Evolutionary conservation across 1,140 invertebrate genomes (phyloP).

Genomic region (Cyclina sinensis): DNA sequence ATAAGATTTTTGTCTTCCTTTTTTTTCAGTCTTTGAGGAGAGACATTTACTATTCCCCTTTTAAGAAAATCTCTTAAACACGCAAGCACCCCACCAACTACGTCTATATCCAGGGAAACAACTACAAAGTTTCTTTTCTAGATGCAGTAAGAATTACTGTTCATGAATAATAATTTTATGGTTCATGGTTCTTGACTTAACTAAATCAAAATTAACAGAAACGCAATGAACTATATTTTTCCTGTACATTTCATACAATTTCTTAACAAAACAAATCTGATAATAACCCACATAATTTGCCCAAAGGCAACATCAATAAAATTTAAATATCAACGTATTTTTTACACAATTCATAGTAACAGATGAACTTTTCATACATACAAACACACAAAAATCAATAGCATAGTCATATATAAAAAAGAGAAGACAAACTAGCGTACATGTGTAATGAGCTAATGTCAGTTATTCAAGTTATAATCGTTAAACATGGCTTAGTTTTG

Average conservation of each 20-base stretch:
- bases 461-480: too few relatives aligned
- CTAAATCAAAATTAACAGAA: not conserved
- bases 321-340: slow-evolving; percentile 23
- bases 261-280: not conserved
- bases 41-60: too few relatives aligned
- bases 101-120: too few relatives aligned
- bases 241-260: not conserved
- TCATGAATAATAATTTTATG: not conserved
- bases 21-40: too few relatives aligned
- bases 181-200: slow-evolving; percentile 6
- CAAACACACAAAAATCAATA: slow-evolving; percentile 21
- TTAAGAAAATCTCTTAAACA: too few relatives aligned
- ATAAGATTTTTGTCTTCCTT: too few relatives aligned
- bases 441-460: not conserved
- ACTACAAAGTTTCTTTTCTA: too few relatives aligned
- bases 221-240: not conserved
- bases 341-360: slow-evolving; percentile 5
- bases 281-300: slow-evolving; percentile 11
- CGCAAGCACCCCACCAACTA: too few relatives aligned
- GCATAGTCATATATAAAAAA: slow-evolving; percentile 35
- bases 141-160: too few relatives aligned
- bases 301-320: slow-evolving; percentile 12
- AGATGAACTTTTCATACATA: not conserved
- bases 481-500: too few relatives aligned
- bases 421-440: slow-evolving; percentile 7